These are phyloP conservation scores for Pristionchus mayeri DNA, from an alignment of 2,888 invertebrate species.

Conservation along the genomic window DNA sequence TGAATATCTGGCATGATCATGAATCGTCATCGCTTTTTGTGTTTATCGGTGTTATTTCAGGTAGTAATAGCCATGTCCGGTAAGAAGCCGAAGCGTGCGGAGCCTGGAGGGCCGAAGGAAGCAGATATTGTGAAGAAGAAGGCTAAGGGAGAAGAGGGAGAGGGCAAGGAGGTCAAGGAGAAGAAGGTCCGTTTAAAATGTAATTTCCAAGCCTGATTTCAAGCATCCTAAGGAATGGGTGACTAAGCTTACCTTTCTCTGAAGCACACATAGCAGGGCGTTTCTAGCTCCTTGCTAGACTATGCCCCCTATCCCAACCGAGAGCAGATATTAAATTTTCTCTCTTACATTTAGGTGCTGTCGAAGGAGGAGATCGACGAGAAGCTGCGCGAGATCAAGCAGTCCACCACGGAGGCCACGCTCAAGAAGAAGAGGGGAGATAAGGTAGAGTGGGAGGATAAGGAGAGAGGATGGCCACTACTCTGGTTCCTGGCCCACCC, in stretches of 20 bases:
- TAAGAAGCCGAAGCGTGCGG: neutral
- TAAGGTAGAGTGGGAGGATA: neutral
- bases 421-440: slow-evolving; percentile 38
- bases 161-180: slow-evolving; percentile 10
- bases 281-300: too few species aligned
- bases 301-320: too few species aligned
- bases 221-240: too few species aligned
- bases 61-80: neutral
- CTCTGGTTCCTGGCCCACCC: too few species aligned
- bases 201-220: too few species aligned
- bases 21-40: too few species aligned
- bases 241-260: too few species aligned
- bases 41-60: too few species aligned
- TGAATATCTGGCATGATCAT: neutral
- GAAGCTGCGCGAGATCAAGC: slow-evolving; percentile 44
- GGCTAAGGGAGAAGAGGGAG: neutral
- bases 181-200: slow-evolving; percentile 32
- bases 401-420: slow-evolving; percentile 12
- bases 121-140: slow-evolving; percentile 34
- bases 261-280: too few species aligned
- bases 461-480: too few species aligned
- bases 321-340: too few species aligned
- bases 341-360: slow-evolving; percentile 17
- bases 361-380: slow-evolving; percentile 41
- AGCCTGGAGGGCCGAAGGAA: slow-evolving; percentile 14